These are phyloP conservation scores for Crotalus helleri DNA, from an alignment of 2,113 vertebrate species.

Conservation along the genomic window DNA sequence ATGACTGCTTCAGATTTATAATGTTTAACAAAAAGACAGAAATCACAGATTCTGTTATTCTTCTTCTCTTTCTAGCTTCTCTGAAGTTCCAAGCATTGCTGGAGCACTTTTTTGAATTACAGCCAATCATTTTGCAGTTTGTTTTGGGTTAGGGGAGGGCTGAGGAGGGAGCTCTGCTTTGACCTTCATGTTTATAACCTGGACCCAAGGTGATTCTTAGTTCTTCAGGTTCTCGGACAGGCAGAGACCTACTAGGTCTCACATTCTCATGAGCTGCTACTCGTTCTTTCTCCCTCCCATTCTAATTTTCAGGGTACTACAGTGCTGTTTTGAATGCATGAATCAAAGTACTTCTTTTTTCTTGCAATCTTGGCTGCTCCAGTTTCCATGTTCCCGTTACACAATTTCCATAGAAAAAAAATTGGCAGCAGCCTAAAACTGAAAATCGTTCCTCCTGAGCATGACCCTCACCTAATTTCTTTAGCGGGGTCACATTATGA, in stretches of 20 bases:
- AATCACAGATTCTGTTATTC: conserved; percentile 37
- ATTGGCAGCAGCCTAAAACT: background rate
- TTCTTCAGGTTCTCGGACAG: background rate
- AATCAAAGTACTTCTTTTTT: background rate
- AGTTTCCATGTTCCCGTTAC: background rate
- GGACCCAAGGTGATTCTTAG: background rate
- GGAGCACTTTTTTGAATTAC: background rate
- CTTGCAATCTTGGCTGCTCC: background rate
- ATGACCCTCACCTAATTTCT: background rate
- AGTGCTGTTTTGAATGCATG: background rate
- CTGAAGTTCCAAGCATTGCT: background rate
- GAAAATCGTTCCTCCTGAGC: background rate
- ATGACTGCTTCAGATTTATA: conserved; percentile 57
- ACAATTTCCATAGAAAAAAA: background rate
- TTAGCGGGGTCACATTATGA: background rate
- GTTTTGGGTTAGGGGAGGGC: background rate
- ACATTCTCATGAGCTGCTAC: background rate
- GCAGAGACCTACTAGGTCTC: background rate
- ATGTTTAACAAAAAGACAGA: conserved; percentile 53
- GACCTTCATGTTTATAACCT: background rate
- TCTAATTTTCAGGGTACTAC: background rate
- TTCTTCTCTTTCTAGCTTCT: background rate
- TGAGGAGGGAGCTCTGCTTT: background rate
- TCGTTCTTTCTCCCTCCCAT: background rate
- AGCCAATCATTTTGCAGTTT: background rate